Evolutionary conservation across 2,888 invertebrate genomes (phyloP).

Genomic region (Melanostoma mellinum): DNA sequence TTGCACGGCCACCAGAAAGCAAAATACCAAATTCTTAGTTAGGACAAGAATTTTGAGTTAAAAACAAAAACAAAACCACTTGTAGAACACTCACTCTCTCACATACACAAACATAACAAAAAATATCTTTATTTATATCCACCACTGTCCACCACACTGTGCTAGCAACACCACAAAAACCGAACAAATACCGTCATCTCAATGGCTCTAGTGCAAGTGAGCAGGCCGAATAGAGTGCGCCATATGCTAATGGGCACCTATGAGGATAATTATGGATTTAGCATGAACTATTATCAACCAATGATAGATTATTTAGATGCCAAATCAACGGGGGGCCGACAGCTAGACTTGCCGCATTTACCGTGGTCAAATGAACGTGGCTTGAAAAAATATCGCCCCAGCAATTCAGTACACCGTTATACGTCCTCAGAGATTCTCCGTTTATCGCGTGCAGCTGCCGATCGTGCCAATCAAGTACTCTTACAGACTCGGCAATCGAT

Average conservation of each 20-base stretch:
- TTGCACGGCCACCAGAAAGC: constrained; percentile 46
- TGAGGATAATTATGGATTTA: constrained; percentile 92
- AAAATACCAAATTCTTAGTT: constrained; percentile 44
- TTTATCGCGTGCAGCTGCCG: constrained; percentile 86
- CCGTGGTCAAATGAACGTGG: constrained; percentile 89
- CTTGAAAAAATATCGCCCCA: constrained; percentile 86
- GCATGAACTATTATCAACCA: constrained; percentile 92
- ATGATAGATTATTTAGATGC: constrained; percentile 93
- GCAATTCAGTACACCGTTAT: constrained; percentile 86
- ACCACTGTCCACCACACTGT: constrained; percentile 57
- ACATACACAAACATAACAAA: constrained; percentile 47
- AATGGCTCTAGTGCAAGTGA: constrained; percentile 81
- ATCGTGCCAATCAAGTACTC: constrained; percentile 87
- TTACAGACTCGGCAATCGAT: constrained; percentile 80
- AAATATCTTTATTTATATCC: constrained; percentile 67
- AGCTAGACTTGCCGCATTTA: constrained; percentile 84
- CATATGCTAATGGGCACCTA: constrained; percentile 84
- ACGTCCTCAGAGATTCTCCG: constrained; percentile 86
- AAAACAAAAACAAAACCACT: constrained; percentile 39
- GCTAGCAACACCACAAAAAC: constrained; percentile 65
- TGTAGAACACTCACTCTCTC: constrained; percentile 46
- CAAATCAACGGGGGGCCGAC: constrained; percentile 83
- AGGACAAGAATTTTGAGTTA: constrained; percentile 31
- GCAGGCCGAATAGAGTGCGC: constrained; percentile 79
- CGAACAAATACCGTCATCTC: constrained; percentile 60